Percentiles rank a stretch among this genome's conserved stretches.
phyloP scores from a whole-genome alignment of 2,113 vertebrate genomes.

The Rhegmatorhina hoffmannsi region DNA sequence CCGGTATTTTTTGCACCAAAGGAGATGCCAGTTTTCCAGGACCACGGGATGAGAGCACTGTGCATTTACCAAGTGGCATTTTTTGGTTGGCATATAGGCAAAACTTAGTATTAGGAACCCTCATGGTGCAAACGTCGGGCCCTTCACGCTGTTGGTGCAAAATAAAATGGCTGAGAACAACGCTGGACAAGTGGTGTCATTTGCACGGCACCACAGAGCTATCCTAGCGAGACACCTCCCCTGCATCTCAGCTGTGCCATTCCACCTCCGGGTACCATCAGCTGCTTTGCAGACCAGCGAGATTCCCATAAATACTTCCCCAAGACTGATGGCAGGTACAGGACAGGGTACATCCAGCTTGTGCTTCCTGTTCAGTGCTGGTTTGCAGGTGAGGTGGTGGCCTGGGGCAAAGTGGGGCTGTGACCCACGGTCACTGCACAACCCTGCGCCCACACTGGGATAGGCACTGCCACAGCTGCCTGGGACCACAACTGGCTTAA shows the following conservation, averaged over 20 bases:
- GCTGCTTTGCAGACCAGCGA: accelerated
- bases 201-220: not conserved
- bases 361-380: not conserved
- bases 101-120: not conserved
- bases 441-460: accelerated
- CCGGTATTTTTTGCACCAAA: not conserved
- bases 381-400: accelerated
- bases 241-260: not conserved
- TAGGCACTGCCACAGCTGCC: not conserved
- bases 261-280: accelerated
- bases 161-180: not conserved
- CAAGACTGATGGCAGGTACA: no score
- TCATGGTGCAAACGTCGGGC: not conserved
- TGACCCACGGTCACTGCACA: accelerated
- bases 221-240: accelerated
- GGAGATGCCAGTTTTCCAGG: not conserved
- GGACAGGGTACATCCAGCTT: not conserved
- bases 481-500: accelerated
- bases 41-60: accelerated
- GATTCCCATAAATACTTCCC: not conserved
- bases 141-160: not conserved
- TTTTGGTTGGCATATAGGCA: accelerated
- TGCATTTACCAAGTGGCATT: accelerated
- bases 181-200: accelerated
- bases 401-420: accelerated